Conservation (phyloP, 2,888 invertebrate genomes). For the Cheiracanthium punctorium region DNA sequence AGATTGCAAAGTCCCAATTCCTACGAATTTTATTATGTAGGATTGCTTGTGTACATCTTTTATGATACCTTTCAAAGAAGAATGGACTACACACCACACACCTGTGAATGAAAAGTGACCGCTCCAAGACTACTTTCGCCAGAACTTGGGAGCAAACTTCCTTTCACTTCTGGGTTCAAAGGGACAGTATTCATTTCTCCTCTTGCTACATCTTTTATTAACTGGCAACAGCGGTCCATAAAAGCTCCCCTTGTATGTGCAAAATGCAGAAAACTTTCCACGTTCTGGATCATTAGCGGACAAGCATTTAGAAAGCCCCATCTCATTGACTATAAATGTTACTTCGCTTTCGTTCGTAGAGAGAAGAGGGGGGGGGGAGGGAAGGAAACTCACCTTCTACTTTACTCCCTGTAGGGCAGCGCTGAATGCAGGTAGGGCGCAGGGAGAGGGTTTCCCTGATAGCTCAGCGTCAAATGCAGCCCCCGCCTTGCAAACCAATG, state of each 20-base stretch:
- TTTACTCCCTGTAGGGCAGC: constrained; percentile 3
- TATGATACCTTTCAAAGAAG: too few relatives aligned
- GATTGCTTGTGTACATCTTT: too few relatives aligned
- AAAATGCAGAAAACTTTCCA: not conserved
- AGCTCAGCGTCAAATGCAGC: constrained; percentile 39
- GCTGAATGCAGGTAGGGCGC: not conserved
- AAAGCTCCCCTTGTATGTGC: not conserved
- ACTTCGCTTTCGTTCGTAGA: not conserved
- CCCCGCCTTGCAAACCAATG: constrained; percentile 4
- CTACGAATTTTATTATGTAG: too few relatives aligned
- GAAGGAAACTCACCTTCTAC: not conserved
- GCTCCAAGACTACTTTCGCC: too few relatives aligned
- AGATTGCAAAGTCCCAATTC: too few relatives aligned
- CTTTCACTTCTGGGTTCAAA: too few relatives aligned
- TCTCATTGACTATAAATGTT: not conserved
- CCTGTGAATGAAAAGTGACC: too few relatives aligned
- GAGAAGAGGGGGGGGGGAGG: not conserved
- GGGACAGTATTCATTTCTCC: not conserved
- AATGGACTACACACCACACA: too few relatives aligned
- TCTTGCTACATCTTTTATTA: not conserved
- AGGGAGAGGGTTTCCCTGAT: not conserved
- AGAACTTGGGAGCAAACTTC: too few relatives aligned
- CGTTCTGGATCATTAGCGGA: constrained; percentile 8
- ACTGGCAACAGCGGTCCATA: not conserved
- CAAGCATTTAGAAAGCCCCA: not conserved